Evolutionary conservation across 1,140 invertebrate genomes (phyloP).

Genomic region (Antheraea pernyi): DNA sequence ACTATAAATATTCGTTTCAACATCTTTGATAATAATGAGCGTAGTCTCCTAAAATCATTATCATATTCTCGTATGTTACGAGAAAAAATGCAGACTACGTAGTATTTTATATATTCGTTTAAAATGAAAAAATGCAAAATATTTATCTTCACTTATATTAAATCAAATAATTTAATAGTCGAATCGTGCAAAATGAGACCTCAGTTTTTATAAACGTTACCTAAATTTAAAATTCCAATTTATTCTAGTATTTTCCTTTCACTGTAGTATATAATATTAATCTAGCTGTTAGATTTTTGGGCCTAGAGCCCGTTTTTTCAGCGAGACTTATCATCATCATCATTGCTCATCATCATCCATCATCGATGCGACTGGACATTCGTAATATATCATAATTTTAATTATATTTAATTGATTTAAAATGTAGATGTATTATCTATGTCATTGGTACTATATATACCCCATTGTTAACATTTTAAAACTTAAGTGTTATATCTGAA

Average conservation of each 20-base stretch:
- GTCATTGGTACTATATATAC: too few species aligned
- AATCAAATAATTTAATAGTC: too few species aligned
- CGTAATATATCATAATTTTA: constrained; percentile 4
- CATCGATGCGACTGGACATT: constrained; percentile 10
- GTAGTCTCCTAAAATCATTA: too few species aligned
- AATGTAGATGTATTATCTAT: background rate
- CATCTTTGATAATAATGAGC: background rate
- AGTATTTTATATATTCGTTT: too few species aligned
- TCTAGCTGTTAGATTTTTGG: constrained; percentile 12
- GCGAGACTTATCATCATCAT: constrained; percentile 8
- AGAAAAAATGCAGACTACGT: too few species aligned
- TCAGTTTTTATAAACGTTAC: too few species aligned
- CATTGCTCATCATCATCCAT: background rate
- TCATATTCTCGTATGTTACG: too few species aligned
- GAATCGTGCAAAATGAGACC: too few species aligned
- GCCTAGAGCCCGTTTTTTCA: constrained; percentile 8
- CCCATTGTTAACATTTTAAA: too few species aligned
- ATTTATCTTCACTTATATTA: too few species aligned
- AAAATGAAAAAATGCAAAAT: too few species aligned
- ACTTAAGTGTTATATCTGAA: too few species aligned
- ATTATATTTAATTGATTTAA: background rate
- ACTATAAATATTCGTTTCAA: background rate
- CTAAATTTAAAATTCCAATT: background rate
- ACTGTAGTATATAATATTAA: background rate
- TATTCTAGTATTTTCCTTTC: background rate